phyloP scores from a whole-genome alignment of 2,797 vertebrate species.

The Monodelphis domestica region DNA sequence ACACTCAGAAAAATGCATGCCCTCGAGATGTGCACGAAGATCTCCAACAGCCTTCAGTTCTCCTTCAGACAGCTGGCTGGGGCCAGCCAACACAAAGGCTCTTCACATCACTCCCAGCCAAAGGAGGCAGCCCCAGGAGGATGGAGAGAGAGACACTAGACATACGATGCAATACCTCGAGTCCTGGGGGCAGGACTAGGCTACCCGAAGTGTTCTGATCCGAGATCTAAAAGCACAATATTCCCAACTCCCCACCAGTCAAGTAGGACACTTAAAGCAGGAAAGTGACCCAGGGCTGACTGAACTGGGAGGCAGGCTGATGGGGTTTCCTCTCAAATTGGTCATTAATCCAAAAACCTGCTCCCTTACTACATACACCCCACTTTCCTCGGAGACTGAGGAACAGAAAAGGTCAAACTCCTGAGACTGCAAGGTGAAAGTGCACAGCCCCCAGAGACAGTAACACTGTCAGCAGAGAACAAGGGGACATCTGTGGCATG shows the following conservation, averaged over 20 bases:
- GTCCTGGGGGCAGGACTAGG: background rate
- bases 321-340: constrained; percentile 3
- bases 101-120: background rate
- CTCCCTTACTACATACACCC: background rate
- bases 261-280: background rate
- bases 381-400: constrained; percentile 44
- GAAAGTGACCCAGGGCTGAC: background rate
- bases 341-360: background rate
- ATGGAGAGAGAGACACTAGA: background rate
- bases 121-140: background rate
- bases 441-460: constrained; percentile 9
- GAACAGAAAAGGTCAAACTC: constrained; percentile 25
- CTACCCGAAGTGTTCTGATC: background rate
- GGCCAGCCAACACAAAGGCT: background rate
- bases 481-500: background rate
- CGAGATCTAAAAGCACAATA: background rate
- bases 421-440: constrained; percentile 35
- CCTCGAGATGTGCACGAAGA: background rate
- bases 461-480: background rate
- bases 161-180: constrained; percentile 21
- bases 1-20: background rate
- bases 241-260: background rate
- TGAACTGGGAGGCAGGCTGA: background rate
- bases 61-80: constrained; percentile 18
- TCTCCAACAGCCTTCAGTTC: constrained; percentile 40